Conservation (phyloP, 1,140 invertebrate species). For the Dendroctonus ponderosae region DNA sequence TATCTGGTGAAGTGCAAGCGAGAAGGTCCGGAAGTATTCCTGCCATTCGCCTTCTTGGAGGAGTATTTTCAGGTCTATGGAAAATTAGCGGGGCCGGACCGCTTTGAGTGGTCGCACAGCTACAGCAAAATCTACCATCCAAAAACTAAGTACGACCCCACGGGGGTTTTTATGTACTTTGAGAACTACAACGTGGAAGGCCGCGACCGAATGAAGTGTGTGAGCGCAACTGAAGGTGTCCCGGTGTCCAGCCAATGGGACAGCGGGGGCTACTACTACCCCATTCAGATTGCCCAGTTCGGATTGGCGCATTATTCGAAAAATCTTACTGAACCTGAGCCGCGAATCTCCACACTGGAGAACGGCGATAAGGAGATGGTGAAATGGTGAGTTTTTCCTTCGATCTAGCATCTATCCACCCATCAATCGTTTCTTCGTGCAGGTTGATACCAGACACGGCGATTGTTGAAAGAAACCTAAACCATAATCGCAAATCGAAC, state of each 20-base stretch:
- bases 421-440: constrained; percentile 7
- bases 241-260: constrained; percentile 96
- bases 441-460: constrained; percentile 61
- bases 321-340: constrained; percentile 79
- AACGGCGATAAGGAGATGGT: constrained; percentile 67
- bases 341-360: constrained; percentile 68
- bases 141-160: constrained; percentile 82
- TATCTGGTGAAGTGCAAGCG: constrained; percentile 80
- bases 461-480: constrained; percentile 61
- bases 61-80: constrained; percentile 90
- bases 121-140: constrained; percentile 90
- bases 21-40: constrained; percentile 83
- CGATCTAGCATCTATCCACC: neutral
- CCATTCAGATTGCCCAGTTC: constrained; percentile 98
- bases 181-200: constrained; percentile 97
- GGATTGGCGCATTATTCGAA: constrained; percentile 97
- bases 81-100: constrained; percentile 68
- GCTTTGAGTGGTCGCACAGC: constrained; percentile 93
- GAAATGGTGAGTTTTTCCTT: constrained; percentile 56
- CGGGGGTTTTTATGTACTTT: constrained; percentile 91
- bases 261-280: constrained; percentile 88
- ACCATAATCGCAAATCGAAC: constrained; percentile 55
- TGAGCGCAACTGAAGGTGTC: constrained; percentile 88
- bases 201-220: constrained; percentile 91
- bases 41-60: constrained; percentile 90